phyloP scores from a whole-genome alignment of 2,113 vertebrate species.

The Ranitomeya imitator region DNA sequence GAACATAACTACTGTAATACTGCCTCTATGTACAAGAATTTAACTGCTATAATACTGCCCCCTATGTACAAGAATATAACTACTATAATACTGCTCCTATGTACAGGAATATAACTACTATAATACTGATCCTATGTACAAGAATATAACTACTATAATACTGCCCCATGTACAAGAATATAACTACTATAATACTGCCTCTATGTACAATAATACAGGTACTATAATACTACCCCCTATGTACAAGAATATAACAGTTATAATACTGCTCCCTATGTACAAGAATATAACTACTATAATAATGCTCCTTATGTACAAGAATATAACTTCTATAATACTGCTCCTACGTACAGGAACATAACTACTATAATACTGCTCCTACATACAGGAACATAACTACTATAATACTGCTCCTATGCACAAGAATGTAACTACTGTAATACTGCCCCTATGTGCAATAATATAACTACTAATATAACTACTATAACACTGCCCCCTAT shows the following conservation, averaged over 20 bases:
- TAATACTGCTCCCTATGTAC: background rate
- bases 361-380: background rate
- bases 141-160: too few species aligned
- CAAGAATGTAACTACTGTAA: background rate
- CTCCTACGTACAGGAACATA: background rate
- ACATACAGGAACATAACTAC: background rate
- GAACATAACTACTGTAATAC: too few species aligned
- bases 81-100: too few species aligned
- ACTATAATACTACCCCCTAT: background rate
- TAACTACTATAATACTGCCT: too few species aligned
- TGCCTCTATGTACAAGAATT: too few species aligned
- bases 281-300: constrained; percentile 2
- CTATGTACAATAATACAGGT: background rate
- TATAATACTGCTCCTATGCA: background rate
- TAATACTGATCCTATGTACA: background rate
- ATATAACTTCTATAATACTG: background rate
- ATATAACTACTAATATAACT: background rate
- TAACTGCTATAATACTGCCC: too few species aligned
- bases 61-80: too few species aligned
- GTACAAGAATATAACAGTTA: background rate
- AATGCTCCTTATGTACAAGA: background rate
- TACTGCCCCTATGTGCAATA: background rate
- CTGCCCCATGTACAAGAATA: too few species aligned
- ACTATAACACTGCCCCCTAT: background rate
- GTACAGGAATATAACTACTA: background rate